A percentile compares a stretch with the other conserved stretches of the same genome.
Evolutionary conservation across 2,113 vertebrate species (phyloP).

Genomic region (Rhabdornis inornatus): DNA sequence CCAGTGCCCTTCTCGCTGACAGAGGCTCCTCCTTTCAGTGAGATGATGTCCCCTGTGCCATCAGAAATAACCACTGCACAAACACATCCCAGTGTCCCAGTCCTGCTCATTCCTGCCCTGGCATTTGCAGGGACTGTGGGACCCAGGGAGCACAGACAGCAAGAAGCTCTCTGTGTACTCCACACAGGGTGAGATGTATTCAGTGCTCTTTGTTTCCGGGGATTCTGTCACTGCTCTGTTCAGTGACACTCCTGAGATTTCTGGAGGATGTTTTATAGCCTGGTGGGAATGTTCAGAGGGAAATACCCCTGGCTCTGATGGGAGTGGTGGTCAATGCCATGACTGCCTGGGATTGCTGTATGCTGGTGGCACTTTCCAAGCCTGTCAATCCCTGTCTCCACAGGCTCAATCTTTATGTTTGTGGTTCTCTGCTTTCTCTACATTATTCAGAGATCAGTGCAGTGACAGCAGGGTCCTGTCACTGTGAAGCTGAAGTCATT

Average conservation of each 20-base stretch:
- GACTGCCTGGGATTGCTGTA: not conserved
- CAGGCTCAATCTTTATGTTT: not conserved
- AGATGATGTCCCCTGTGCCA: not conserved
- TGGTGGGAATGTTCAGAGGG: not conserved
- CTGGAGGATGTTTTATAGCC: not conserved
- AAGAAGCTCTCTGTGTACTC: not conserved
- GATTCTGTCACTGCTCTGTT: not conserved
- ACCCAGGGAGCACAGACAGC: not conserved
- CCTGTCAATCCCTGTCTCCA: not conserved
- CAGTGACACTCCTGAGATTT: not conserved
- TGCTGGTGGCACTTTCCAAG: not conserved
- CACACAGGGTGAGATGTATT: not conserved
- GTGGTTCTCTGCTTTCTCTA: not conserved
- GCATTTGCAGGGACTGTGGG: not conserved
- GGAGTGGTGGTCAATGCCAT: not conserved
- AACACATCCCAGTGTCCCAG: not conserved
- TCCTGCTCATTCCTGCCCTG: not conserved
- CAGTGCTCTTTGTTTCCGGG: not conserved
- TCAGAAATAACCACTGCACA: not conserved
- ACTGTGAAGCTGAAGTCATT: not conserved
- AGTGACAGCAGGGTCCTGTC: not conserved
- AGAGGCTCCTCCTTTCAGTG: not conserved
- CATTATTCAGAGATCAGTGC: not conserved
- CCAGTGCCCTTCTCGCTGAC: not conserved
- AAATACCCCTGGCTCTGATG: not conserved